These are phyloP conservation scores for Tyto alba DNA, from an alignment of 2,113 vertebrate genomes.

Conservation along the genomic window DNA sequence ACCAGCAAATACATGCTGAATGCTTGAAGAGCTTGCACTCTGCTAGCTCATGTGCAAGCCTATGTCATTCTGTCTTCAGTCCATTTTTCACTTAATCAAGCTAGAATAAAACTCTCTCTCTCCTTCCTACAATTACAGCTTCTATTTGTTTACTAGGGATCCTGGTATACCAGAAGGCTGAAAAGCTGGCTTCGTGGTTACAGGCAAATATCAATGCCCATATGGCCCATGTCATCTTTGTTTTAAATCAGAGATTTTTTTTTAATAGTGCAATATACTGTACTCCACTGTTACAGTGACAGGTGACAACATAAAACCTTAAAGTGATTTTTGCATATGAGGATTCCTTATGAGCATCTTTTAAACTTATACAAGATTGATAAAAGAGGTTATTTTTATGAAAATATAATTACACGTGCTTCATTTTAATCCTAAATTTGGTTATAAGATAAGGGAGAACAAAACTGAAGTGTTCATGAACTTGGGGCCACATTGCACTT, in stretches of 20 bases:
- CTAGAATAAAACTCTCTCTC: background rate
- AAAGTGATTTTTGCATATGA: accelerated
- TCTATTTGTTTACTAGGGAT: background rate
- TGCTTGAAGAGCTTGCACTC: background rate
- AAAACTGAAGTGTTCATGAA: background rate
- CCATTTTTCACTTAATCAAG: background rate
- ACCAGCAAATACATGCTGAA: background rate
- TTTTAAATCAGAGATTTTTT: background rate
- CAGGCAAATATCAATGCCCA: background rate
- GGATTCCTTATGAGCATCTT: background rate
- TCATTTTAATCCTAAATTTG: background rate
- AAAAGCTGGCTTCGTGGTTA: background rate
- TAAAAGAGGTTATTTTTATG: background rate
- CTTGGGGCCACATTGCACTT: background rate
- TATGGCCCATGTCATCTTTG: background rate
- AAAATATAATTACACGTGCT: background rate
- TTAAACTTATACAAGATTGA: background rate
- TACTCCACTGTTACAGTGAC: background rate
- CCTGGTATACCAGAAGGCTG: background rate
- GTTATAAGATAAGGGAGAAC: background rate
- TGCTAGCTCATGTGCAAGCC: background rate
- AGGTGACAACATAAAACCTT: background rate
- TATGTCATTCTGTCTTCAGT: background rate
- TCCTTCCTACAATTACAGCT: background rate
- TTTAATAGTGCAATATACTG: background rate